These are phyloP conservation scores for Onychomys leucogaster DNA, from an alignment of 2,797 vertebrate genomes.

Conservation along the genomic window DNA sequence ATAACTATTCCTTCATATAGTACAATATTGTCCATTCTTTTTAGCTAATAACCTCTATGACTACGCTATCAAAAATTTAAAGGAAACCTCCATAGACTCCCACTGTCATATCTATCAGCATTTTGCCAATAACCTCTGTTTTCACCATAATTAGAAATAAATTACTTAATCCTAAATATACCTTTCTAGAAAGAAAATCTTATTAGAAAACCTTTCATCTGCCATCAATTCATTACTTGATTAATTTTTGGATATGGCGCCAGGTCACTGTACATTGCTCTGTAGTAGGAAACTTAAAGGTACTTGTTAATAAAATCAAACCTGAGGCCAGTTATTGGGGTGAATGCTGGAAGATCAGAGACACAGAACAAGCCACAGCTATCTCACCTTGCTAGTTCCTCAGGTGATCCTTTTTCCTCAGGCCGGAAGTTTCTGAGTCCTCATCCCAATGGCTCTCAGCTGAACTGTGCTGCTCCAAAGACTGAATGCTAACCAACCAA, in stretches of 20 bases:
- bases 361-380: too few species aligned
- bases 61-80: background rate
- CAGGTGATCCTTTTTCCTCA: too few species aligned
- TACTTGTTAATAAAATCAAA: too few species aligned
- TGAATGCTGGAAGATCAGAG: too few species aligned
- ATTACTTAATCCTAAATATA: conserved; percentile 25
- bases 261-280: background rate
- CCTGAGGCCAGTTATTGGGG: too few species aligned
- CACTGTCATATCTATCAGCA: background rate
- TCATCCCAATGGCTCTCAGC: too few species aligned
- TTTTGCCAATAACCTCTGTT: background rate
- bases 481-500: too few species aligned
- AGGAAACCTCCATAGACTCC: background rate
- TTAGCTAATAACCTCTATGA: background rate
- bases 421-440: too few species aligned
- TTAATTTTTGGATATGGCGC: background rate
- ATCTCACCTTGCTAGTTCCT: too few species aligned
- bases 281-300: too few species aligned
- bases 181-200: conserved; percentile 34
- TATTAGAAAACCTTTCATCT: conserved; percentile 16
- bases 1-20: background rate
- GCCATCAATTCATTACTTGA: background rate
- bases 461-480: too few species aligned
- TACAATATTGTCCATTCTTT: background rate
- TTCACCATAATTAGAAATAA: conserved; percentile 43